These are phyloP conservation scores for Galaxea fascicularis DNA, from an alignment of 92 coral and sea anemone species.

Conservation along the genomic window DNA sequence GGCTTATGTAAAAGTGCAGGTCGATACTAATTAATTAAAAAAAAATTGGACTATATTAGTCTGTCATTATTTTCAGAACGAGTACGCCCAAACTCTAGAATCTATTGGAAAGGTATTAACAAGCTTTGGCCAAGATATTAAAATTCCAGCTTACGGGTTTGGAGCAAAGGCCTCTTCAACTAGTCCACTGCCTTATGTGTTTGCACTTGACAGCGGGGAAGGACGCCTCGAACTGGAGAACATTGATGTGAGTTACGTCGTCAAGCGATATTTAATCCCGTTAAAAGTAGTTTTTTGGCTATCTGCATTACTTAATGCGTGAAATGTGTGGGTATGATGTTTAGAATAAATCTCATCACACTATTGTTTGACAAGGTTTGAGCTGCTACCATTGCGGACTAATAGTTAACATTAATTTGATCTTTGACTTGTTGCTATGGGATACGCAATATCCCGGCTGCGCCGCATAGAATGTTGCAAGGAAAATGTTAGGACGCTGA, in stretches of 20 bases:
- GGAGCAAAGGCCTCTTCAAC: constrained; percentile 77
- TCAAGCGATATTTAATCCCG: not conserved
- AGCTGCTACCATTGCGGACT: too few species aligned
- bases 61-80: constrained; percentile 67
- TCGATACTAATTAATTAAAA: too few species aligned
- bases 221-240: constrained; percentile 62
- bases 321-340: too few species aligned
- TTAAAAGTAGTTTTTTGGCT: too few species aligned
- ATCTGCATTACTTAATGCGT: not conserved
- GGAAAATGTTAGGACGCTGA: too few species aligned
- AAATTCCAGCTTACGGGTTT: constrained; percentile 88
- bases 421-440: too few species aligned
- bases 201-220: constrained; percentile 74
- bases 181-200: constrained; percentile 72
- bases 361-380: too few species aligned
- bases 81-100: constrained; percentile 80
- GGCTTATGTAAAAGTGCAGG: too few species aligned
- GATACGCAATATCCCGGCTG: too few species aligned
- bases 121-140: constrained; percentile 75
- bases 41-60: not conserved
- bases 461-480: too few species aligned
- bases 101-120: constrained; percentile 83
- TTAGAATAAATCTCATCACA: too few species aligned
- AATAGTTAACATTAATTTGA: too few species aligned
- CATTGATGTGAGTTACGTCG: constrained; percentile 67